Evolutionary conservation across 2,888 invertebrate genomes (phyloP).

Genomic region (Luperina testacea): DNA sequence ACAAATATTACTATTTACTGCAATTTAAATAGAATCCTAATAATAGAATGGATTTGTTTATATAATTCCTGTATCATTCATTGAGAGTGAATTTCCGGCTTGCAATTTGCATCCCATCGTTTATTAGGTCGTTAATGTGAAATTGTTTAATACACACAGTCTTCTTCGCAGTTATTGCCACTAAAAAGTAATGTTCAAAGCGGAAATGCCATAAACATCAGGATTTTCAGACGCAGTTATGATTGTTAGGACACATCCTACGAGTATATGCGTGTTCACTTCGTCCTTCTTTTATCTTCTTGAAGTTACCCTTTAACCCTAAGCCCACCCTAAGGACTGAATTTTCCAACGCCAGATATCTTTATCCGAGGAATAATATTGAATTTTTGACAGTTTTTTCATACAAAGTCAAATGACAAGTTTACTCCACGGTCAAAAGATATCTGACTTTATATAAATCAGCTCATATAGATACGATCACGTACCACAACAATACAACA

Average conservation of each 20-base stretch:
- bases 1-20: slow-evolving; percentile 24
- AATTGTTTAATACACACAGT: slow-evolving; percentile 1
- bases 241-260: not conserved
- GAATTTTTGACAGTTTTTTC: not conserved
- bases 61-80: not conserved
- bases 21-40: slow-evolving; percentile 23
- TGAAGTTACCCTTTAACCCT: not conserved
- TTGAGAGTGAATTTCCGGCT: not conserved
- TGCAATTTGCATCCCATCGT: not conserved
- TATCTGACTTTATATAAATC: not conserved
- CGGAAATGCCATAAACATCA: not conserved
- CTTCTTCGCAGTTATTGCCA: not conserved
- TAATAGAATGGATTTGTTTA: not conserved
- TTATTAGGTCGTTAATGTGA: not conserved
- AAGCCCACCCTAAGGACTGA: not conserved
- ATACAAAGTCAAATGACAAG: not conserved
- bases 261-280: not conserved
- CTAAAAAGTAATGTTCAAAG: not conserved
- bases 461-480: not conserved
- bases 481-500: not conserved
- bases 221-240: not conserved
- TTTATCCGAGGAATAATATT: not conserved
- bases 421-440: not conserved
- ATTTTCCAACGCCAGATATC: not conserved
- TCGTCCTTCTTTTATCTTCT: not conserved